These are phyloP conservation scores for Cheilosia impressa DNA, from an alignment of 2,888 invertebrate species.

Conservation along the genomic window DNA sequence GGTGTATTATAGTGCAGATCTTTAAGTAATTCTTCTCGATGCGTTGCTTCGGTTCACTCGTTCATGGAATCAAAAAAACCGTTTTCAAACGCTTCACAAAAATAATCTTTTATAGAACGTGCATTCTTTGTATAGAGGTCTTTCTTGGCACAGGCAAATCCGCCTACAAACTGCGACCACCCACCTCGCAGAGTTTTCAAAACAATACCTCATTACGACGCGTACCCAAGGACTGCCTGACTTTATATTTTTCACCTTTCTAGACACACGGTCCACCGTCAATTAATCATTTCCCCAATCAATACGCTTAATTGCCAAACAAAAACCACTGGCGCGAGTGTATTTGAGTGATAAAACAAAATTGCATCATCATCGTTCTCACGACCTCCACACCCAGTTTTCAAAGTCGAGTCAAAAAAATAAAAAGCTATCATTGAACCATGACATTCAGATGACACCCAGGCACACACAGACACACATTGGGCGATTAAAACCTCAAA, in stretches of 20 bases:
- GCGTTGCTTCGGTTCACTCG: too few relatives aligned
- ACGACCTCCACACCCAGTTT: constrained; percentile 60
- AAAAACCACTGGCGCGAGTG: constrained; percentile 16
- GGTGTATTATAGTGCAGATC: too few relatives aligned
- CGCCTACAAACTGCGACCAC: too few relatives aligned
- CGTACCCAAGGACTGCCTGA: too few relatives aligned
- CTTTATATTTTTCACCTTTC: not conserved
- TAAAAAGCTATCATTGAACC: constrained; percentile 32
- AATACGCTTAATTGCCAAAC: constrained; percentile 45
- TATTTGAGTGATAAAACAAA: constrained; percentile 9
- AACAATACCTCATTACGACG: too few relatives aligned
- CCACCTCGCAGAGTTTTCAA: too few relatives aligned
- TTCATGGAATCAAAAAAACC: too few relatives aligned
- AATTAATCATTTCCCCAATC: constrained; percentile 62
- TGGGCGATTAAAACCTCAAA: constrained; percentile 69
- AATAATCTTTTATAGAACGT: too few relatives aligned
- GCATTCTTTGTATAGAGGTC: too few relatives aligned
- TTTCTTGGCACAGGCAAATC: too few relatives aligned
- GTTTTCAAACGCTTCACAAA: too few relatives aligned
- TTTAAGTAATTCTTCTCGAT: too few relatives aligned
- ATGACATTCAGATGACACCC: constrained; percentile 73
- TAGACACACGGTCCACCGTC: constrained; percentile 10
- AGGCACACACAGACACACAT: constrained; percentile 34
- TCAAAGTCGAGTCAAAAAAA: constrained; percentile 12
- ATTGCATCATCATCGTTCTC: constrained; percentile 65